phyloP scores from a whole-genome alignment of 2,888 invertebrate genomes.

The Cristatella mucedo region DNA sequence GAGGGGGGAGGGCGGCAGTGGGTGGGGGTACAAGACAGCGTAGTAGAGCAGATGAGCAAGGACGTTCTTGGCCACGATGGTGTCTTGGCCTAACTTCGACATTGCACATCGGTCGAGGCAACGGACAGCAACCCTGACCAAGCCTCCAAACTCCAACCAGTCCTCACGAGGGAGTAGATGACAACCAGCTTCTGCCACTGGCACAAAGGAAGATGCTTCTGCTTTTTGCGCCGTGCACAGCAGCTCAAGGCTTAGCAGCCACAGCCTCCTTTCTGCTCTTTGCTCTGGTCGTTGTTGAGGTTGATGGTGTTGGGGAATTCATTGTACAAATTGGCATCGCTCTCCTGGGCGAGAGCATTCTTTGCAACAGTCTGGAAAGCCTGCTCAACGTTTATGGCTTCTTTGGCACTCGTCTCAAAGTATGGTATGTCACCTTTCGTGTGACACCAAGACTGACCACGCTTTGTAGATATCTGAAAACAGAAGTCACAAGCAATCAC shows the following conservation, averaged over 20 bases:
- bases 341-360: constrained; percentile 67
- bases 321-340: constrained; percentile 79
- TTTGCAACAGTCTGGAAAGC: constrained; percentile 97
- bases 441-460: constrained; percentile 92
- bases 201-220: too few species aligned
- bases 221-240: too few species aligned
- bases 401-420: constrained; percentile 98
- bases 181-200: too few species aligned
- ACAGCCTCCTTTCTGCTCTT: constrained; percentile 1
- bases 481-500: constrained; percentile 4
- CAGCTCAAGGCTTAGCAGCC: constrained; percentile 3
- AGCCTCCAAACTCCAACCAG: too few species aligned
- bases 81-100: too few species aligned
- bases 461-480: constrained; percentile 36
- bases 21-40: too few species aligned
- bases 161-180: too few species aligned
- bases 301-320: constrained; percentile 89
- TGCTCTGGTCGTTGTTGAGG: constrained; percentile 11
- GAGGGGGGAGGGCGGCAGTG: too few species aligned
- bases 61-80: too few species aligned
- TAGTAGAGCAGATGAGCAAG: too few species aligned
- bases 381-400: constrained; percentile 93
- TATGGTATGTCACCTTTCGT: constrained; percentile 96
- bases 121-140: too few species aligned
- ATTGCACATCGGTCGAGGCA: too few species aligned